Evolutionary conservation across 2,888 invertebrate species (phyloP), one percentile per base, ranked within the genome.

Genomic region (Pelosia muscerda): DNA sequence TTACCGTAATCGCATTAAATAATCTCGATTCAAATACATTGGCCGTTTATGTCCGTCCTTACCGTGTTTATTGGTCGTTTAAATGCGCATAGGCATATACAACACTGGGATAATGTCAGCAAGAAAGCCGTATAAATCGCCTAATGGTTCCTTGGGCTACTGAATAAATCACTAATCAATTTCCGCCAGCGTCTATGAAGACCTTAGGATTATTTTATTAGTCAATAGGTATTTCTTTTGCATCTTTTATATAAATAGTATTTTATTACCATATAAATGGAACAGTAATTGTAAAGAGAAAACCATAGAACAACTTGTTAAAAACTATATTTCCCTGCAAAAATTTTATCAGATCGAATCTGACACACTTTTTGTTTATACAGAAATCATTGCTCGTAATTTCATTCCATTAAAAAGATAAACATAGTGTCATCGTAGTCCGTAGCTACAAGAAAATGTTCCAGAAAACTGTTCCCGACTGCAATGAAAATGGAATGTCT

Each of bases 91-190:
- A 23, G 31, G 49, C 58, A 26, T 60, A 13, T 57, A 57, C 53
- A 58, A 23, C 19, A 11, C 31, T n/a, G 11, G 54, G 54, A 61
- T 55, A 61, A 61, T 42, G 42, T 26, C 25, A 59, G 67, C 34
- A 53, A 34, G 66, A 62, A 63, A 58, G 58, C 62, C 54, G 62
- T 63, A 38, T 67, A 67, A 54, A 31, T 58, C 34, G n/a, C 63
- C 13, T 59, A 58, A 67, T 54, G 54, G 49, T 38, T 58, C 58
- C 54, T 63, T 31, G 60, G 25, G 28, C 15, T n/a, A 26, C 53
- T 53, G 63, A 38, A 58, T 67, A 67, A 58, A 67, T 67, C 58
- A 59, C 63, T 31, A 49, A 67, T 67, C 67, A 54, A 54, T 67
- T 53, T 63, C 67, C 58, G 58, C 53, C 57, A 34, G 34, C 34